phyloP scores from a whole-genome alignment of 2,113 vertebrate genomes.

The Rhegmatorhina hoffmannsi region DNA sequence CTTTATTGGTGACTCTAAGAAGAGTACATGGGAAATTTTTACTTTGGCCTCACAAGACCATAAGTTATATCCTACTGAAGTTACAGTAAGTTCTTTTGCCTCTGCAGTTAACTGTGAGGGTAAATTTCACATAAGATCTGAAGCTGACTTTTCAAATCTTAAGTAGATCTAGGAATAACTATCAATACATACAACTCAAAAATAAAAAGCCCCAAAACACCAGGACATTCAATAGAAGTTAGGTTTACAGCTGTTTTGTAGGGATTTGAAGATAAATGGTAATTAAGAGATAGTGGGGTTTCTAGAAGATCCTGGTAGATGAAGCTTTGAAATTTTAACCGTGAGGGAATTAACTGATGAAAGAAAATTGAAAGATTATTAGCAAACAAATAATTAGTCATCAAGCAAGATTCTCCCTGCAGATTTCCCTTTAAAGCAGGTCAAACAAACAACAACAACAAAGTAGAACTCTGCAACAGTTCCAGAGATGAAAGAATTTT shows the following conservation, averaged over 20 bases:
- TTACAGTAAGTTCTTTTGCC: not conserved
- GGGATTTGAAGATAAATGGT: constrained; percentile 30
- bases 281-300: constrained; percentile 42
- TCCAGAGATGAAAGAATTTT: not conserved
- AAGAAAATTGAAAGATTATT: constrained; percentile 58
- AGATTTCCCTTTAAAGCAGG: not conserved
- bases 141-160: constrained; percentile 8
- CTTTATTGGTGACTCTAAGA: not conserved
- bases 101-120: not conserved
- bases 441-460: not conserved
- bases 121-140: not conserved
- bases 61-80: not conserved
- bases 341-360: constrained; percentile 43
- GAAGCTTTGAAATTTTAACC: constrained; percentile 57
- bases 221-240: not conserved
- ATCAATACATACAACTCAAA: not conserved
- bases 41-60: not conserved
- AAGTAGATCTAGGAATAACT: not conserved
- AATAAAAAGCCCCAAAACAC: not conserved
- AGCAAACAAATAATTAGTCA: constrained; percentile 57
- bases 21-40: not conserved
- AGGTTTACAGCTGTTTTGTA: constrained; percentile 38
- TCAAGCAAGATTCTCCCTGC: not conserved
- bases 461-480: not conserved
- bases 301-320: constrained; percentile 40